Base-by-base conservation (phyloP, 2,888 invertebrate species). In the Seira ritae region DNA sequence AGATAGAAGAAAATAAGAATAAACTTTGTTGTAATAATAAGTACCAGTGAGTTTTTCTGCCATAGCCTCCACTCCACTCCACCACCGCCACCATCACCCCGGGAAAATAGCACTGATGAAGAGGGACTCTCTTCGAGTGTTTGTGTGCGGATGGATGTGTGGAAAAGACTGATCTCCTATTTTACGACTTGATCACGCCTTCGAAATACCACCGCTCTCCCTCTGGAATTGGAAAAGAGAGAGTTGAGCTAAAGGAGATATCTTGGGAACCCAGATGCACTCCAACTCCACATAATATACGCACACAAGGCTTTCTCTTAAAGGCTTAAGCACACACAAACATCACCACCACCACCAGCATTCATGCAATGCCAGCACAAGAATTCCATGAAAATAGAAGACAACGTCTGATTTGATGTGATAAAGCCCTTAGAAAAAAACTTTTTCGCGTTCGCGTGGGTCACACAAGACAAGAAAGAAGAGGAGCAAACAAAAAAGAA, bases 151-250 rank as follows among this genome's bases (percentile, higher is more conserved):
- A 50, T 50, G 42, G 22, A 62, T 46, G 50, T 46, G 80, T 81
- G 80, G 73, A 76, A 82, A 82, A 82, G 82, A 81, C 85, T 87
- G 87, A 89, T 89, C 88, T 88, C 86, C 88, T 88, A 89, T 87
- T 89, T 89, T 89, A 89, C 88, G 88, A 89, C 87, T 86, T 89
- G 88, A 89, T 89, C 88, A 89, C 88, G 87, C 88, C 88, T 87
- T 86, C 50, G 12, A 31, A 50, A 50, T 50, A 50, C 15, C 50
- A 50, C 15, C 17, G 15, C 70, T 12, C 65, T 70, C 76, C 72
- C 76, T 76, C 76, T 72, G 81, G 76, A 71, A 78, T 71, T 70
- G 65, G 42, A 66, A 65, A 8, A 4, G 31, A 31, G 31, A 4
- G 31, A 31, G 31, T 31, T 31, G 31, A 31, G 31, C 31, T n/a